Conservation (phyloP, 2,888 invertebrate species). For the Dendrolimus houi region DNA sequence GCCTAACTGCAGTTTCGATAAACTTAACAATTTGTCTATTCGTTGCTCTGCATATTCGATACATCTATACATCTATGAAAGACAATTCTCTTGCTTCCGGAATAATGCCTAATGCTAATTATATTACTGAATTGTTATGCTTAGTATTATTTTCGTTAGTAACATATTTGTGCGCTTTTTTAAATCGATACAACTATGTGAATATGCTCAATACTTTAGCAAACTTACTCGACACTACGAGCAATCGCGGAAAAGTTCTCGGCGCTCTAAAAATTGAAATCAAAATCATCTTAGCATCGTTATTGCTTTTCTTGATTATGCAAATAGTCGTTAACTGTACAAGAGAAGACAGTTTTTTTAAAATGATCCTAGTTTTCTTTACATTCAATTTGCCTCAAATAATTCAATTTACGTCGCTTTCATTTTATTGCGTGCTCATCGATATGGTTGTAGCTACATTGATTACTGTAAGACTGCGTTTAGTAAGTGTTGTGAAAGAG, state of each 20-base stretch:
- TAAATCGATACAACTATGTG: constrained; percentile 35
- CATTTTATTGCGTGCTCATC: constrained; percentile 40
- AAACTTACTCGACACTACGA: constrained; percentile 24
- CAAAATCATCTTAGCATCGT: constrained; percentile 18
- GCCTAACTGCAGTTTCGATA: constrained; percentile 30
- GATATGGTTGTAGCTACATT: constrained; percentile 35
- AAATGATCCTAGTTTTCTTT: constrained; percentile 37
- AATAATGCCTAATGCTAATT: constrained; percentile 46
- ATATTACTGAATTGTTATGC: constrained; percentile 37
- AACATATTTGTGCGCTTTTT: constrained; percentile 35
- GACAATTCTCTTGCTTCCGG: constrained; percentile 31
- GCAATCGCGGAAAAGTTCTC: constrained; percentile 21
- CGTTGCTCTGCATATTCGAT: constrained; percentile 31
- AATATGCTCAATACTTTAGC: constrained; percentile 39
- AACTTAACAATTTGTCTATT: constrained; percentile 30
- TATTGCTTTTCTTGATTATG: constrained; percentile 21
- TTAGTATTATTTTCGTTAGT: constrained; percentile 28
- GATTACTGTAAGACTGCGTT: constrained; percentile 31
- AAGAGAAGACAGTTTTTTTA: constrained; percentile 39
- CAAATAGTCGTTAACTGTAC: constrained; percentile 41
- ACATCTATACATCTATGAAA: constrained; percentile 26
- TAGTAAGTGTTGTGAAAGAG: constrained; percentile 9
- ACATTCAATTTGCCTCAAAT: constrained; percentile 46
- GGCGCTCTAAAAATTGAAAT: constrained; percentile 28
- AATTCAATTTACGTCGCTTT: constrained; percentile 40